Conservation (phyloP, 2,797 vertebrate species). For the Neomorphus geoffroyi region DNA sequence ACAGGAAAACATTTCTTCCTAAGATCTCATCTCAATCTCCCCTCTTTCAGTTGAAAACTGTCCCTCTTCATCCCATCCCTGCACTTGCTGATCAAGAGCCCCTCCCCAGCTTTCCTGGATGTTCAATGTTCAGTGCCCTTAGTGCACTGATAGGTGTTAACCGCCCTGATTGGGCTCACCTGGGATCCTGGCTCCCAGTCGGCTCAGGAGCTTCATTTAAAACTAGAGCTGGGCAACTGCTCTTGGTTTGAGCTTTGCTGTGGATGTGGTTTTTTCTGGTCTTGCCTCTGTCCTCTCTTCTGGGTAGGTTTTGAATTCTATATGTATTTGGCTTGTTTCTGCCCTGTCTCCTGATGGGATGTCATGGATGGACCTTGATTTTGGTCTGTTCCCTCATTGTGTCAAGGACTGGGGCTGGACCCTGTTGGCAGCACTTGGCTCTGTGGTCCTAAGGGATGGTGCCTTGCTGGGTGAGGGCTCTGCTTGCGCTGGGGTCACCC, state of each 20-base stretch:
- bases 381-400: accelerated
- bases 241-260: accelerated
- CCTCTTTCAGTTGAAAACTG: no score
- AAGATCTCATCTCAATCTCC: no score
- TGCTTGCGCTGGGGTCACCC: neutral
- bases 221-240: neutral
- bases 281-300: neutral
- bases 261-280: accelerated
- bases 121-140: neutral
- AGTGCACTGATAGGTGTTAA: accelerated
- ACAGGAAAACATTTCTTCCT: no score
- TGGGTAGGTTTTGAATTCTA: neutral
- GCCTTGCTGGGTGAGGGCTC: neutral
- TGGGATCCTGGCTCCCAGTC: neutral
- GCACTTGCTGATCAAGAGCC: no score
- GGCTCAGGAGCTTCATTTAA: neutral
- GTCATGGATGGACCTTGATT: neutral
- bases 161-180: neutral
- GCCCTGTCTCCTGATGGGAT: accelerated
- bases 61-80: no score
- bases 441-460: neutral
- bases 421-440: neutral
- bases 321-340: neutral
- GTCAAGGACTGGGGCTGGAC: neutral
- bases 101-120: no score